Conservation (phyloP, 2,113 vertebrate genomes). For the Solea senegalensis region DNA sequence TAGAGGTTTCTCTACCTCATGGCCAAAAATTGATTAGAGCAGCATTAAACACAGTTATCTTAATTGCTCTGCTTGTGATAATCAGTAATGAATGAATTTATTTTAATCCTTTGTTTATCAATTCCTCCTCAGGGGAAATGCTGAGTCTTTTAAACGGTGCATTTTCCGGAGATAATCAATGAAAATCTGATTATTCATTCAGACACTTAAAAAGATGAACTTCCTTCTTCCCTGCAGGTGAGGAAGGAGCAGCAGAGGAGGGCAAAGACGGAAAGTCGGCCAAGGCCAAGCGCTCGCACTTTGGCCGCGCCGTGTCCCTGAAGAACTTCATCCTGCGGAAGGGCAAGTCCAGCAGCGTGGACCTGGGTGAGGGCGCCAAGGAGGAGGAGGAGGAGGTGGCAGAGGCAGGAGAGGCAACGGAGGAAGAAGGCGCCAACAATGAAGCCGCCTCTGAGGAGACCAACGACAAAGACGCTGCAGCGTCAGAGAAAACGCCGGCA, state of each 20-base stretch:
- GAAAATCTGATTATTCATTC: not conserved
- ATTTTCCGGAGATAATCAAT: not conserved
- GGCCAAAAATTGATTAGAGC: not conserved
- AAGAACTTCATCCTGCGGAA: conserved; percentile 86
- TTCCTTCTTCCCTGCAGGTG: conserved; percentile 49
- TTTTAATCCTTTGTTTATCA: not conserved
- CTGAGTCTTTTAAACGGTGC: not conserved
- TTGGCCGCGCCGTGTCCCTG: conserved; percentile 82
- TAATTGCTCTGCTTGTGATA: not conserved
- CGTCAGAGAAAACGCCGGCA: conserved; percentile 31
- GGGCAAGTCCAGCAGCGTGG: conserved; percentile 81
- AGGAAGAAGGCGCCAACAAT: conserved; percentile 36
- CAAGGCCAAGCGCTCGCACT: conserved; percentile 81
- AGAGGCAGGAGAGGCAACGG: conserved; percentile 25
- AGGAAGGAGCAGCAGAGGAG: conserved; percentile 72
- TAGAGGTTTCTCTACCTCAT: no score
- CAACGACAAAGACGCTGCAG: conserved; percentile 44
- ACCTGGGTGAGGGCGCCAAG: conserved; percentile 72
- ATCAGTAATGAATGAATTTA: not conserved
- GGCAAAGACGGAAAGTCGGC: conserved; percentile 79
- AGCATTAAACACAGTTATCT: not conserved
- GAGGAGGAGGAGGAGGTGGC: conserved; percentile 60
- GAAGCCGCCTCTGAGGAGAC: conserved; percentile 43
- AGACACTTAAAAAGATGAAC: conserved; percentile 5
- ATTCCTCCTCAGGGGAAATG: not conserved